phyloP scores from a whole-genome alignment of 2,113 vertebrate species.

The Synodontis membranacea region DNA sequence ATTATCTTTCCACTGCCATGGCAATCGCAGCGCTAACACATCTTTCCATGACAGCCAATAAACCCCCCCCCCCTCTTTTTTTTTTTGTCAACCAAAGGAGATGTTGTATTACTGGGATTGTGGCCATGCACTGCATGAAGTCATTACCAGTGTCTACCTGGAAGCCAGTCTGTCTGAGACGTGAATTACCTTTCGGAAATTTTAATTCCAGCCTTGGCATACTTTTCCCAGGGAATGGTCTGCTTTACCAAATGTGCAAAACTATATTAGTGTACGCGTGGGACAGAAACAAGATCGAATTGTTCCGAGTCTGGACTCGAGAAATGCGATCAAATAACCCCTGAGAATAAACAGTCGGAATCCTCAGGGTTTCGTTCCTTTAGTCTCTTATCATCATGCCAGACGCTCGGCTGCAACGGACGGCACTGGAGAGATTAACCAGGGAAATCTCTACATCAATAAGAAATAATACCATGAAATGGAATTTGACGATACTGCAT shows the following conservation, averaged over 20 bases:
- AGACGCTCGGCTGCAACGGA: constrained; percentile 23
- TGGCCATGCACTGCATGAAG: constrained; percentile 19
- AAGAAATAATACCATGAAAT: neutral
- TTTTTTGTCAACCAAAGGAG: constrained; percentile 1
- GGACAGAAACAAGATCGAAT: constrained; percentile 20
- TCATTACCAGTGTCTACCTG: constrained; percentile 13
- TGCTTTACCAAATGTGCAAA: neutral
- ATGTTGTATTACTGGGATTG: constrained; percentile 4
- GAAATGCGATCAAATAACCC: constrained; percentile 29
- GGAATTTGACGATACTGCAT: neutral
- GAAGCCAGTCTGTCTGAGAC: constrained; percentile 15
- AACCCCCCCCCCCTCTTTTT: neutral
- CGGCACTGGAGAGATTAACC: constrained; percentile 8
- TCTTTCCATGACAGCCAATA: constrained; percentile 35
- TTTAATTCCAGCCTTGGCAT: neutral
- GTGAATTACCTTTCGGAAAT: neutral
- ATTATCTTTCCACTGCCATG: constrained; percentile 44
- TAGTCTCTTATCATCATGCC: neutral
- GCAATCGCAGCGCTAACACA: constrained; percentile 49
- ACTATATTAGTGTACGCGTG: constrained; percentile 28
- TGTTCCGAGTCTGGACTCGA: constrained; percentile 12
- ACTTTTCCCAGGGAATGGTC: constrained; percentile 15
- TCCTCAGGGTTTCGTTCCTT: constrained; percentile 26
- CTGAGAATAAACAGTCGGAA: constrained; percentile 13
- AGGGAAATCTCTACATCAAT: constrained; percentile 11